phyloP scores from a whole-genome alignment of 2,797 vertebrate species.

The Simalia tracyae region DNA sequence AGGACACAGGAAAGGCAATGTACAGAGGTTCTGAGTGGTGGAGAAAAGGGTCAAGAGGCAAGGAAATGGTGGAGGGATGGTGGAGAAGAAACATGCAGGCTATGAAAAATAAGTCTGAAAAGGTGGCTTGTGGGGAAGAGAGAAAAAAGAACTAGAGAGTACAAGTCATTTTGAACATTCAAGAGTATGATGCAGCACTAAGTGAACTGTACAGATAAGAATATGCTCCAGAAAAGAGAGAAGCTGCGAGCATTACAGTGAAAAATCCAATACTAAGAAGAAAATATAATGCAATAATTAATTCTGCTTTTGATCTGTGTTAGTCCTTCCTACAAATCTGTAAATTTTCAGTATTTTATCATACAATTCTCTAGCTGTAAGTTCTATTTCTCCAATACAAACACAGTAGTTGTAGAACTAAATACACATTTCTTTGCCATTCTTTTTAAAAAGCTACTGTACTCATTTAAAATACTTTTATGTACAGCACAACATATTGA shows the following conservation, averaged over 20 bases:
- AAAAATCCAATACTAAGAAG: not conserved
- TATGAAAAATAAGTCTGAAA: not conserved
- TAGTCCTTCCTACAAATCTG: not conserved
- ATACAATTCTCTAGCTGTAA: not conserved
- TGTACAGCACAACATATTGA: not conserved
- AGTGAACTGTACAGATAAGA: not conserved
- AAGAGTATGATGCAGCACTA: not conserved
- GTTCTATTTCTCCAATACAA: not conserved
- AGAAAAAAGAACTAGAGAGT: not conserved
- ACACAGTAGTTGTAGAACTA: not conserved
- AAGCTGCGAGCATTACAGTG: not conserved
- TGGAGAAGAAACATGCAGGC: not conserved
- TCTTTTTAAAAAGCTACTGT: not conserved
- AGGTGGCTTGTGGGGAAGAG: not conserved
- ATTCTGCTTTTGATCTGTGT: not conserved
- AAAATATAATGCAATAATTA: not conserved
- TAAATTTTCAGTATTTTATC: not conserved
- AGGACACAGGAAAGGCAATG: not conserved
- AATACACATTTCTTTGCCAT: not conserved
- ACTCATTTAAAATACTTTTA: not conserved
- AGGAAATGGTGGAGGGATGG: not conserved
- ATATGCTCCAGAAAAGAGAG: not conserved
- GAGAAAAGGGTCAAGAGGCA: not conserved
- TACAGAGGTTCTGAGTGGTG: not conserved
- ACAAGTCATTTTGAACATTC: not conserved